These are phyloP conservation scores for Hydrozoanthus gracilis DNA, from an alignment of 92 coral and sea anemone species.

Conservation along the genomic window DNA sequence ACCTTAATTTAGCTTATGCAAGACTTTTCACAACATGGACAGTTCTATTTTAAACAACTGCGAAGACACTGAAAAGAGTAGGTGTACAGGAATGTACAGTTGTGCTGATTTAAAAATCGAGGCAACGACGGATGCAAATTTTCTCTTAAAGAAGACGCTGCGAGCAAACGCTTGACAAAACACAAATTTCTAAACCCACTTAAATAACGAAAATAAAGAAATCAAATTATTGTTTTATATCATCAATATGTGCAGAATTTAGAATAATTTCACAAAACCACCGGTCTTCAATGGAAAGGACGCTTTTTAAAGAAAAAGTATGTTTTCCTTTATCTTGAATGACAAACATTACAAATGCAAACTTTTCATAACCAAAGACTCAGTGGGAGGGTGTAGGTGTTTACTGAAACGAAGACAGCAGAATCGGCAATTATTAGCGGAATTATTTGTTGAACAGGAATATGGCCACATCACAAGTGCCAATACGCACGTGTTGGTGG, in stretches of 20 bases:
- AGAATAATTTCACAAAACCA: not conserved
- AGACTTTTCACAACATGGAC: not conserved
- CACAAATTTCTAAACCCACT: not conserved
- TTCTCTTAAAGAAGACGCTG: not conserved
- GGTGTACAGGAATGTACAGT: not conserved
- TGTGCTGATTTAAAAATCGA: not conserved
- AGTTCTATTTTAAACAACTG: too few relatives aligned
- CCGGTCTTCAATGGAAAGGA: not conserved
- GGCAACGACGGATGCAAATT: not conserved
- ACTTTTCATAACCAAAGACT: not conserved
- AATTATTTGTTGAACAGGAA: conserved; percentile 38
- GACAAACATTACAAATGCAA: not conserved
- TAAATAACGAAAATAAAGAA: not conserved
- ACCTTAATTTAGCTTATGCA: not conserved
- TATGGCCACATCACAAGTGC: conserved; percentile 14
- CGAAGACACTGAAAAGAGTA: too few relatives aligned
- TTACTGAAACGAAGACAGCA: conserved; percentile 12
- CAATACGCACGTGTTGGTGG: conserved; percentile 35
- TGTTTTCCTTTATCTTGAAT: conserved; percentile 1
- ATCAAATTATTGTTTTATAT: not conserved
- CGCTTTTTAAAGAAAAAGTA: not conserved
- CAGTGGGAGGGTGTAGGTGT: not conserved
- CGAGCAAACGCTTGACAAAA: not conserved
- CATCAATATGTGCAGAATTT: not conserved
- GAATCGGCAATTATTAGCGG: conserved; percentile 19